phyloP scores from a whole-genome alignment of 2,888 invertebrate genomes.

The Bibio marci region DNA sequence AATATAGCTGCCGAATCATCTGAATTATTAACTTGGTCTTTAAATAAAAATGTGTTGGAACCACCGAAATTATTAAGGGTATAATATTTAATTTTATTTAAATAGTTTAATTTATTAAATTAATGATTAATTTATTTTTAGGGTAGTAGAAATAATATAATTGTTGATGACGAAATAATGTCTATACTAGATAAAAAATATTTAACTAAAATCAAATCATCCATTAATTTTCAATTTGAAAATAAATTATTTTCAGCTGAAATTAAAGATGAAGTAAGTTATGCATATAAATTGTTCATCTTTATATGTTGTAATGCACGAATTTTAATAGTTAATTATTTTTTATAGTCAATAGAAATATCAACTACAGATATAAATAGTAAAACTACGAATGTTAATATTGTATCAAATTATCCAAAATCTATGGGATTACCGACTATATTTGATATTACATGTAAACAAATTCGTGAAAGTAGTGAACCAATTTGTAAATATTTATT shows the following conservation, averaged over 20 bases:
- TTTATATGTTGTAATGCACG: background rate
- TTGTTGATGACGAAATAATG: slow-evolving; percentile 21
- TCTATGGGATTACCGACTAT: slow-evolving; percentile 26
- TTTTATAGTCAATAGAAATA: slow-evolving; percentile 12
- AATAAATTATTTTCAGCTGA: slow-evolving; percentile 27
- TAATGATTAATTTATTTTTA: slow-evolving; percentile 15
- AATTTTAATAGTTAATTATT: no score
- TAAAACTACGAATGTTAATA: slow-evolving; percentile 6
- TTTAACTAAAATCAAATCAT: slow-evolving; percentile 22
- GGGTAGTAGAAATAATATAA: slow-evolving; percentile 27
- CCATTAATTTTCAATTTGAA: slow-evolving; percentile 20
- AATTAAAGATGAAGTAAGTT: slow-evolving; percentile 26
- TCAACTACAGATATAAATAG: slow-evolving; percentile 27
- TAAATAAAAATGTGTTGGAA: slow-evolving; percentile 23
- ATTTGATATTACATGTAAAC: slow-evolving; percentile 28
- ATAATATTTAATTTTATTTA: slow-evolving; percentile 2
- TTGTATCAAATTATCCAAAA: slow-evolving; percentile 23
- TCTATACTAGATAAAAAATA: slow-evolving; percentile 25
- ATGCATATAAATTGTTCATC: no score
- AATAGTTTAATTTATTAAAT: background rate
- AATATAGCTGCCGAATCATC: slow-evolving; percentile 39
- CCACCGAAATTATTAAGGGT: slow-evolving; percentile 18
- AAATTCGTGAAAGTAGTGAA: slow-evolving; percentile 30
- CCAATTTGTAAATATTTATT: slow-evolving; percentile 43
- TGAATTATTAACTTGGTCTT: slow-evolving; percentile 31